Evolutionary conservation across 2,797 vertebrate genomes (phyloP).

Genomic region (Coregonus sp.): DNA sequence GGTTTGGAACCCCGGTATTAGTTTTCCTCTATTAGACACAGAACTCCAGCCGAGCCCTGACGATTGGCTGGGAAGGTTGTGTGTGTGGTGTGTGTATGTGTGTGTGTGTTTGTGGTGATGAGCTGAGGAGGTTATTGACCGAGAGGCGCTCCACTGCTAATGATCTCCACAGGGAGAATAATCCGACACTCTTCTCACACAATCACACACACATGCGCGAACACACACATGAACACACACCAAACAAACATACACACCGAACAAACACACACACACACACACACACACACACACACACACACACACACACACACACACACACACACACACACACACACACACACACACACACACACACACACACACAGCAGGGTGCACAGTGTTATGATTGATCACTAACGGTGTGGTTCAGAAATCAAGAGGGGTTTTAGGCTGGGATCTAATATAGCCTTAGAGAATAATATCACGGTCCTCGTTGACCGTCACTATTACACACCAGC

Average conservation of each 20-base stretch:
- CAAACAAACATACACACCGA: no score
- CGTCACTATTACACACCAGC: not conserved
- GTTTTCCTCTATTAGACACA: constrained; percentile 42
- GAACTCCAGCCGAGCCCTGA: not conserved
- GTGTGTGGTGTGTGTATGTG: not conserved
- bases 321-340: not conserved
- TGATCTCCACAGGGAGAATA: constrained; percentile 56
- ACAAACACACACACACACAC: not conserved
- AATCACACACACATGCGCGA: constrained; percentile 18
- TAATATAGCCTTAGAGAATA: not conserved
- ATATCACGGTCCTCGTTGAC: not conserved
- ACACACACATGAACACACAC: constrained; percentile 5
- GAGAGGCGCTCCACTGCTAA: constrained; percentile 49
- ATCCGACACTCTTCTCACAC: constrained; percentile 21
- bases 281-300: constrained; percentile 17
- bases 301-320: not conserved
- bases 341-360: constrained; percentile 15
- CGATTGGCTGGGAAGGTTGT: not conserved
- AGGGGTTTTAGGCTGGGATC: not conserved
- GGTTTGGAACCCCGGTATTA: constrained; percentile 45
- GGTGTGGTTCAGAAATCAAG: not conserved
- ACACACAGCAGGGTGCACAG: constrained; percentile 24
- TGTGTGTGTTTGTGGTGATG: constrained; percentile 17
- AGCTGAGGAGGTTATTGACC: constrained; percentile 50
- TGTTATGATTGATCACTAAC: constrained; percentile 43